Percentiles rank a stretch among this genome's conserved stretches.
Conservation (phyloP, 2,888 invertebrate species). For the Aspidiotus rigidus region DNA sequence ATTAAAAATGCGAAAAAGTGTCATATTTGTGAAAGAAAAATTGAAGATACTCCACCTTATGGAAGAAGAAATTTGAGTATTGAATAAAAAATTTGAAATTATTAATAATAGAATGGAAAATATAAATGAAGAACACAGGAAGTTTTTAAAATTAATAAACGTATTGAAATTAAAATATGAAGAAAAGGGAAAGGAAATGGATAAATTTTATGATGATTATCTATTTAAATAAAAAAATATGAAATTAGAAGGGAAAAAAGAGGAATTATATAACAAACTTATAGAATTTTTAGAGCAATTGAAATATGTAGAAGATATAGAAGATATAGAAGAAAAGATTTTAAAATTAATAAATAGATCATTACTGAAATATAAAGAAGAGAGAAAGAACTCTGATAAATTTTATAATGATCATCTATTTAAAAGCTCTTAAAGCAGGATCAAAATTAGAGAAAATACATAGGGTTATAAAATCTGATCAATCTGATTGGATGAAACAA, state of each 20-base stretch:
- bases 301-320: background rate
- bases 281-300: background rate
- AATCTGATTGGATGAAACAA: no score
- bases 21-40: no score
- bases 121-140: no score
- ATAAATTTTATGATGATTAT: slow-evolving; percentile 2
- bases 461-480: no score
- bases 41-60: no score
- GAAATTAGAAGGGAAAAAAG: background rate
- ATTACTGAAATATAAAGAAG: background rate
- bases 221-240: slow-evolving; percentile 1
- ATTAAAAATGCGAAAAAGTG: no score
- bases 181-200: slow-evolving; percentile 4
- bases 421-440: no score
- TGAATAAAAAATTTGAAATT: no score
- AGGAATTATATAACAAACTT: background rate
- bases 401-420: no score
- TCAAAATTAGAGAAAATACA: no score
- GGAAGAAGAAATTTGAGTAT: no score
- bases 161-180: background rate
- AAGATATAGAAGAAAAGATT: background rate
- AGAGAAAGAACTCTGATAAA: background rate
- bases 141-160: slow-evolving; percentile 1
- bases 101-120: no score
- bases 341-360: slow-evolving; percentile 2